Conservation (phyloP, 2,888 invertebrate species). For the Emmelina monodactyla region DNA sequence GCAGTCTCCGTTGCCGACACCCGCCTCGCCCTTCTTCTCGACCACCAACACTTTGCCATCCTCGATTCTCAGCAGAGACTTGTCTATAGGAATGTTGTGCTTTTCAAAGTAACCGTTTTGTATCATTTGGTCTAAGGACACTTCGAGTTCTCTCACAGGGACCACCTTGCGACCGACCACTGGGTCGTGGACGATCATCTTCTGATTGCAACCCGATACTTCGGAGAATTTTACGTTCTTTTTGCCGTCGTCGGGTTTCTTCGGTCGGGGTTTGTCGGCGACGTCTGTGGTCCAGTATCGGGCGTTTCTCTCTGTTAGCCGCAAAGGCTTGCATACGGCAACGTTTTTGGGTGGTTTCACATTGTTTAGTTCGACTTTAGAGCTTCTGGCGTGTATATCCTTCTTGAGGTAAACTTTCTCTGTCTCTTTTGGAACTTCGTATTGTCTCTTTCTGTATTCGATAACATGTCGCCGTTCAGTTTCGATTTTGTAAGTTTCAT, state of each 20-base stretch:
- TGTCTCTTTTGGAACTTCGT: conserved; percentile 12
- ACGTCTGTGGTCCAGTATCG: conserved; percentile 52
- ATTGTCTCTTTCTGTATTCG: conserved; percentile 19
- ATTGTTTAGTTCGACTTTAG: conserved; percentile 15
- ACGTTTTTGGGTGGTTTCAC: conserved; percentile 35
- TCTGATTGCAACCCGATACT: conserved; percentile 53
- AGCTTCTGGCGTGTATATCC: conserved; percentile 15
- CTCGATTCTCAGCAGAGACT: conserved; percentile 30
- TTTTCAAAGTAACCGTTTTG: conserved; percentile 60
- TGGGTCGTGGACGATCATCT: conserved; percentile 55
- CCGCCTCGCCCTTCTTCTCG: conserved; percentile 24
- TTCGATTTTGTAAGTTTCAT: conserved; percentile 53
- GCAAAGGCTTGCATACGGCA: conserved; percentile 50
- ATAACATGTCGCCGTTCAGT: conserved; percentile 33
- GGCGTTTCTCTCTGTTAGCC: conserved; percentile 42
- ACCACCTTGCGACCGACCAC: conserved; percentile 49
- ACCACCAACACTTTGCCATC: conserved; percentile 20
- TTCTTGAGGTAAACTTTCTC: conserved; percentile 13
- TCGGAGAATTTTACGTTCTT: conserved; percentile 62
- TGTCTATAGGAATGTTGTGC: conserved; percentile 50
- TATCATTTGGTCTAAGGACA: conserved; percentile 59
- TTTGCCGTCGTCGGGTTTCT: conserved; percentile 42
- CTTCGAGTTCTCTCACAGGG: conserved; percentile 55
- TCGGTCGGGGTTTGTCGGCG: conserved; percentile 30
- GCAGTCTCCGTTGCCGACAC: conserved; percentile 47